phyloP scores from a whole-genome alignment of 2,797 vertebrate genomes.

The Microtus californicus region DNA sequence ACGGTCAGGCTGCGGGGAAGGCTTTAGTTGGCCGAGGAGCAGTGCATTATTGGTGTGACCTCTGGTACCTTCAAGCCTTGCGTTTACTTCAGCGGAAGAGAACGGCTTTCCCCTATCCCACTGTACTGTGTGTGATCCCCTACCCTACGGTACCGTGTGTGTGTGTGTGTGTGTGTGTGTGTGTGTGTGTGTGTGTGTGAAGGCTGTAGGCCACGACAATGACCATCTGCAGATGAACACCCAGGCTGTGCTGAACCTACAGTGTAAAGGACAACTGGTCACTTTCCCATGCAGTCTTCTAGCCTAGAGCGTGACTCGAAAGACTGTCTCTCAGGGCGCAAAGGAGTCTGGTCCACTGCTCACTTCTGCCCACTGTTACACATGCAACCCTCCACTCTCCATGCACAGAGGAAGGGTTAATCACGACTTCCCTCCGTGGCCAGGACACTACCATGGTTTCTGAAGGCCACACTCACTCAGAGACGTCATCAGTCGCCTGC shows the following conservation, averaged over 20 bases:
- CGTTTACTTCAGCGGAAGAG: not conserved
- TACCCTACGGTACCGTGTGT: too few species aligned
- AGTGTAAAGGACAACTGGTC: not conserved
- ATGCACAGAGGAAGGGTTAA: not conserved
- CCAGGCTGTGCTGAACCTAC: not conserved
- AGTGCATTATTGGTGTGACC: not conserved
- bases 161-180: not conserved
- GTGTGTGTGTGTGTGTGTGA: not conserved
- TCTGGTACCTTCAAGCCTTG: not conserved
- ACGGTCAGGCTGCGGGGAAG: not conserved
- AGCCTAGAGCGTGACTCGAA: not conserved
- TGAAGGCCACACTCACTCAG: too few species aligned
- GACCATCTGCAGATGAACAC: not conserved
- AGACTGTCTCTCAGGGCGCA: not conserved
- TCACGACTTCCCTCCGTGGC: not conserved
- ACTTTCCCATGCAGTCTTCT: not conserved
- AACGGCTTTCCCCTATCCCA: not conserved
- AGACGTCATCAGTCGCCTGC: too few species aligned
- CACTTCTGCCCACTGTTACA: not conserved
- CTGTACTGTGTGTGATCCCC: too few species aligned
- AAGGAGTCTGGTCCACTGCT: not conserved
- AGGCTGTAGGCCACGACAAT: not conserved
- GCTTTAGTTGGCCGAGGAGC: too few species aligned
- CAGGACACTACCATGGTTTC: too few species aligned
- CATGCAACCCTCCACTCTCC: not conserved